Percentiles rank a stretch among this genome's conserved stretches.
Conservation (phyloP, 2,113 vertebrate genomes). For the Pimephales promelas region DNA sequence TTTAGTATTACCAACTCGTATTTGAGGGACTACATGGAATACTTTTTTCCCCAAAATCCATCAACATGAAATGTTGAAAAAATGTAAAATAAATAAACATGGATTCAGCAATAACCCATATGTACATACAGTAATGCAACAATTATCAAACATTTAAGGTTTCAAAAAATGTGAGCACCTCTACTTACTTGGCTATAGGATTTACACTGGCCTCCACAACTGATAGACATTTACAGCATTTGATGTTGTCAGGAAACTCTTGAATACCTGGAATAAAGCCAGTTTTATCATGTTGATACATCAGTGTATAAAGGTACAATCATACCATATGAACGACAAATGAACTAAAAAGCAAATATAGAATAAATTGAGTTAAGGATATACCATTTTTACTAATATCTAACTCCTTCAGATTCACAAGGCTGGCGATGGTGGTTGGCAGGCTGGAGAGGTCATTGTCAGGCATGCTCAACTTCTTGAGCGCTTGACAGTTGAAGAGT, state of each 20-base stretch:
- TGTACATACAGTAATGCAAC: neutral
- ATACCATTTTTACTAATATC: slow-evolving; percentile 99
- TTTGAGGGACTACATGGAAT: neutral
- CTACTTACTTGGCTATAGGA: slow-evolving; percentile 97
- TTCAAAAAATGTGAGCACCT: slow-evolving; percentile 39
- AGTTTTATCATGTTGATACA: neutral
- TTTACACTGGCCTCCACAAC: slow-evolving; percentile 99
- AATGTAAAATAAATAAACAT: neutral
- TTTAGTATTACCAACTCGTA: too few species aligned
- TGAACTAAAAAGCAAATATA: neutral
- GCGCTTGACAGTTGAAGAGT: slow-evolving; percentile 98
- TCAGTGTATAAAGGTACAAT: neutral
- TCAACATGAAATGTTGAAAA: neutral
- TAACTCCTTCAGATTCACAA: slow-evolving; percentile 97
- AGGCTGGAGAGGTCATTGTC: slow-evolving; percentile 97
- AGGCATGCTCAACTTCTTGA: slow-evolving; percentile 95
- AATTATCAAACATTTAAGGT: neutral
- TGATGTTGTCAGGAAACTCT: slow-evolving; percentile 99
- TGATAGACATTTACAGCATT: slow-evolving; percentile 98
- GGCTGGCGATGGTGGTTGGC: slow-evolving; percentile 93
- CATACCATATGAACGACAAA: neutral
- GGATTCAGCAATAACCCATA: neutral
- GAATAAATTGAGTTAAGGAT: slow-evolving; percentile 41
- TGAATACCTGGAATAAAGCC: slow-evolving; percentile 85
- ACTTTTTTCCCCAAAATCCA: neutral